Conservation (phyloP, 2,888 invertebrate genomes). For the Seira sanloemensis region DNA sequence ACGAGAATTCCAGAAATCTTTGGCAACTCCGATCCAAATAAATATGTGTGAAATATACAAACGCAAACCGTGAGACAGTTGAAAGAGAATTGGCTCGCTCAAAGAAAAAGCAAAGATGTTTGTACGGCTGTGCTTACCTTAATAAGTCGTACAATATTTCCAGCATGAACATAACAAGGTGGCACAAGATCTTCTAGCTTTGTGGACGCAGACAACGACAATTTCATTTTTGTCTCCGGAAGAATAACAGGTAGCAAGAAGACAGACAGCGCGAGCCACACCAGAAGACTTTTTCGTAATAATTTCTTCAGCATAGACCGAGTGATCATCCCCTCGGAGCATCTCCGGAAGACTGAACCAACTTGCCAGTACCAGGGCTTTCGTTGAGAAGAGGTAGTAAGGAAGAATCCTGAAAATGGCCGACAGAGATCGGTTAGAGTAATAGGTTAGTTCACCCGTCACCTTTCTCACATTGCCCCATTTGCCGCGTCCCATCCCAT, state of each 20-base stretch:
- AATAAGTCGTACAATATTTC: conserved; percentile 79
- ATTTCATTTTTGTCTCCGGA: conserved; percentile 76
- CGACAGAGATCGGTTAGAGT: background rate
- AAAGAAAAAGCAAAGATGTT: background rate
- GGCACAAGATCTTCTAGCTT: conserved; percentile 79
- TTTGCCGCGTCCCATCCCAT: background rate
- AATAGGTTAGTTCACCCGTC: background rate
- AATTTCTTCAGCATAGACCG: conserved; percentile 57
- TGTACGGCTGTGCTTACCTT: conserved; percentile 78
- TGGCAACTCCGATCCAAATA: background rate
- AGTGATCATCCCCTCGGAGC: conserved; percentile 50
- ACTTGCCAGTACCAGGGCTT: conserved; percentile 66
- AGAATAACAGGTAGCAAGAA: conserved; percentile 76
- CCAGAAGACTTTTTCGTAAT: conserved; percentile 70
- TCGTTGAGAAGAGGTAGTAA: conserved; percentile 69
- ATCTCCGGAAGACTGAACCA: conserved; percentile 63
- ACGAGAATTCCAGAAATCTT: background rate
- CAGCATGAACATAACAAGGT: conserved; percentile 79
- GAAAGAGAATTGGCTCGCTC: background rate
- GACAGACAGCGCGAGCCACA: conserved; percentile 73
- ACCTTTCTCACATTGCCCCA: background rate
- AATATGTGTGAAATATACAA: background rate
- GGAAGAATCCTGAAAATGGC: conserved; percentile 71
- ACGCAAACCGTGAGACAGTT: background rate
- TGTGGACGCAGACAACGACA: conserved; percentile 76